Percentiles rank a stretch among this genome's conserved stretches.
Conservation (phyloP, 2,113 vertebrate genomes). For the Dicentrarchus labrax region DNA sequence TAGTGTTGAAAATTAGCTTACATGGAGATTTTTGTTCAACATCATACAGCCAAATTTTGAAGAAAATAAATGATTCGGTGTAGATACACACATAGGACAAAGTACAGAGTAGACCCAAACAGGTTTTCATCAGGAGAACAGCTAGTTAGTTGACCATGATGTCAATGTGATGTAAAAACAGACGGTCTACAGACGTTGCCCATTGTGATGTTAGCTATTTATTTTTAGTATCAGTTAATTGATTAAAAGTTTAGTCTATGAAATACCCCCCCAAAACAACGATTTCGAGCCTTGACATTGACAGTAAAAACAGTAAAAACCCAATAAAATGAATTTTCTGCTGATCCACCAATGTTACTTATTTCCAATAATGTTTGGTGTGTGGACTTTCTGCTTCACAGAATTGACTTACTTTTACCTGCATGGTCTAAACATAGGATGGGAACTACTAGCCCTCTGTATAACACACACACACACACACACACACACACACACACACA, state of each 20-base stretch:
- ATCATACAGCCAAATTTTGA: neutral
- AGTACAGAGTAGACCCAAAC: too few relatives aligned
- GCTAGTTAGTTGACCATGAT: too few relatives aligned
- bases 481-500: constrained; percentile 8
- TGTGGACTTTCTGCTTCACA: neutral
- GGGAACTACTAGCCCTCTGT: neutral
- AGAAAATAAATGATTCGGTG: neutral
- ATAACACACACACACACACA: constrained; percentile 16
- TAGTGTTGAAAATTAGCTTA: neutral
- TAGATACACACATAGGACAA: neutral
- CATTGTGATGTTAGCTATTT: too few relatives aligned
- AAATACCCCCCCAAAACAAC: too few relatives aligned
- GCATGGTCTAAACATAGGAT: neutral
- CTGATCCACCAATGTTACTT: neutral
- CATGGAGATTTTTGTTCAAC: neutral
- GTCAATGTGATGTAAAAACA: too few relatives aligned
- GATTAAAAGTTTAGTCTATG: too few relatives aligned
- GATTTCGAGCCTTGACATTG: too few relatives aligned
- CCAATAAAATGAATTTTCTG: too few relatives aligned
- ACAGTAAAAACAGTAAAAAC: too few relatives aligned
- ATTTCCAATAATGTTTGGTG: neutral
- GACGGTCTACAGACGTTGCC: too few relatives aligned
- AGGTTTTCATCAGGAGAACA: neutral
- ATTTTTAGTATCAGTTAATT: too few relatives aligned
- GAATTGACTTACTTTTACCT: neutral